Percentiles rank a stretch among this genome's conserved stretches.
Conservation (phyloP, 2,797 vertebrate species). For the Notolepis coatsorum region DNA sequence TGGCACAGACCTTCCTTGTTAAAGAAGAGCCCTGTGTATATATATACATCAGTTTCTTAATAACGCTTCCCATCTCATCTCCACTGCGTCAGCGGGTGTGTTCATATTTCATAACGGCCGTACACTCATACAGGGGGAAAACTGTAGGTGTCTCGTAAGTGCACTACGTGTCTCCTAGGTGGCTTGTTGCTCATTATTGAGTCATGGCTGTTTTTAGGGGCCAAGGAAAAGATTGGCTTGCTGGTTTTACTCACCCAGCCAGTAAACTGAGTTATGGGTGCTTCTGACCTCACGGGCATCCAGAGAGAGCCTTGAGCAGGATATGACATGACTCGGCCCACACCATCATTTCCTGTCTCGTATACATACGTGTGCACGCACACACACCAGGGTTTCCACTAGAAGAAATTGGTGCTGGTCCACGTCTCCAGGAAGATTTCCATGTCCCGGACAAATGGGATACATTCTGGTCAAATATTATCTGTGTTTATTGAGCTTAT, state of each 20-base stretch:
- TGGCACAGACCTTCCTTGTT: conserved; percentile 56
- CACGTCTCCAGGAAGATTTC: too few relatives aligned
- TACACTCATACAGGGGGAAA: neutral
- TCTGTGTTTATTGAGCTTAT: too few relatives aligned
- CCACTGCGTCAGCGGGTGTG: conserved; percentile 25
- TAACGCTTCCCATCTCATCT: conserved; percentile 31
- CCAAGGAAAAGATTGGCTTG: conserved; percentile 12
- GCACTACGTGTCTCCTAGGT: neutral
- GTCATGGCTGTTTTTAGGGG: conserved; percentile 12
- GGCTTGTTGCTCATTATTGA: neutral
- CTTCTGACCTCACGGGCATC: conserved; percentile 8
- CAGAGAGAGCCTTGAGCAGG: conserved; percentile 11
- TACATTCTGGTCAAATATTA: too few relatives aligned
- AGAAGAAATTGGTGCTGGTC: too few relatives aligned
- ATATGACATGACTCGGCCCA: conserved; percentile 27
- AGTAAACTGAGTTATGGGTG: neutral
- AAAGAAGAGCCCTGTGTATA: conserved; percentile 43
- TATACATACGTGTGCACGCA: neutral
- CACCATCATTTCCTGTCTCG: conserved; percentile 21
- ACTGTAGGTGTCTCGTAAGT: neutral
- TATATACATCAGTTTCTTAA: conserved; percentile 40
- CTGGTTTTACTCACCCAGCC: neutral
- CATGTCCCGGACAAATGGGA: too few relatives aligned
- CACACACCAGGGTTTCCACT: too few relatives aligned
- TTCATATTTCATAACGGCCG: neutral